Evolutionary conservation across 2,797 vertebrate species (phyloP), one percentile per base, ranked within the genome.

Genomic region (Numenius phaeopus): DNA sequence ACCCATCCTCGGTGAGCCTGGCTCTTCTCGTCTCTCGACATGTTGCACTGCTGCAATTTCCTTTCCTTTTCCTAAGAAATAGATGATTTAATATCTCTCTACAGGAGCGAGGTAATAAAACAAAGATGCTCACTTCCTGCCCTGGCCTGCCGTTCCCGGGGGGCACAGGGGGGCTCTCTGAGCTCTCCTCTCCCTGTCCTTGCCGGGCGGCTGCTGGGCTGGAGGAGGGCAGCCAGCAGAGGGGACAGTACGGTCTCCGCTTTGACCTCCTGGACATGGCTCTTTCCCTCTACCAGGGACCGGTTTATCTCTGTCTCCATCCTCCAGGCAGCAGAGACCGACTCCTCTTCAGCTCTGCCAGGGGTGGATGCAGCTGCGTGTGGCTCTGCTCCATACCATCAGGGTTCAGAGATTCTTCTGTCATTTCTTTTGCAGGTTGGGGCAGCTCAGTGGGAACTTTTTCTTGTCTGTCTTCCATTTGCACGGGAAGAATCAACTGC

Each of bases 21-120:
- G 46, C 79, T 81, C 57, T 85, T 30, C 67, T 66, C 32, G 8
- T 57, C 65, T 91, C 69, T 92, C 47, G 79, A 80, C n/a, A 14
- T 71, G 44, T 73, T 94, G 87, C 77, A 54, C 61, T 75, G 89
- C 55, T 91, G 65, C 82, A 83, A 87, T 95, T 95, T 94, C 89
- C 90, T 92, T 76, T 88, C 59, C 46, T 84, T 80, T 80, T 81
- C 49, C 17, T 66, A 47, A 58, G 75, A 73, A 95, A 55, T 0
- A 76, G 69, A 61, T 69, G 15, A 81, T 55, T 95, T 96, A 88
- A 86, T 95, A 57, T 69, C 19, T 81, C n/a, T 67, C 19, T 50
- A 30, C 65, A 40, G 2, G 24, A 91, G 61, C 3, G 17, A 88
- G 89, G 69, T 80, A 85, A 85, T 77, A 49, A 87, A 96, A 14